These are phyloP conservation scores for Bos indicus DNA, from an alignment of 2,113 vertebrate species.

Conservation along the genomic window DNA sequence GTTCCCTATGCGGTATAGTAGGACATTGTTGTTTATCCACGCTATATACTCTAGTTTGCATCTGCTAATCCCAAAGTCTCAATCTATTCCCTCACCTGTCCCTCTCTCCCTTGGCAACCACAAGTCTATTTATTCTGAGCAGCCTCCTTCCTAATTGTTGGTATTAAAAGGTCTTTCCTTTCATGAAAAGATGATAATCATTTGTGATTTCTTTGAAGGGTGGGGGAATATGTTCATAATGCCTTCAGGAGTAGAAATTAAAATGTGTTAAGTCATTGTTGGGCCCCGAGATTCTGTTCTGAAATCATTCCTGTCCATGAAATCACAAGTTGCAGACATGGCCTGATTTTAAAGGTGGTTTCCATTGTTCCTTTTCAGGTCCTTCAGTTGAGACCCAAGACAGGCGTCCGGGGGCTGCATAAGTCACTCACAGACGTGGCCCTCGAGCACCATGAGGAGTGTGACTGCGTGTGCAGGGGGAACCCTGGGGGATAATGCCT, in stretches of 20 bases:
- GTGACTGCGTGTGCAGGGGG: conserved; percentile 93
- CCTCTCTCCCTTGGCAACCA: background rate
- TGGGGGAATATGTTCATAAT: fast-evolving
- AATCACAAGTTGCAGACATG: background rate
- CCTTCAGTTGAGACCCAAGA: conserved; percentile 92
- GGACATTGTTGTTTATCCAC: background rate
- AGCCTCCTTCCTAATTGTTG: background rate
- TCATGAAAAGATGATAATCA: background rate
- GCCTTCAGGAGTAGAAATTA: background rate
- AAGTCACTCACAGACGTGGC: conserved; percentile 94
- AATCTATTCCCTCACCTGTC: background rate
- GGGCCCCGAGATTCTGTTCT: background rate
- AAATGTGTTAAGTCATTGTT: fast-evolving
- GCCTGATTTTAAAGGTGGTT: conserved; percentile 31
- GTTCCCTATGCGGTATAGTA: background rate
- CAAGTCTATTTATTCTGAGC: background rate
- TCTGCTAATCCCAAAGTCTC: background rate
- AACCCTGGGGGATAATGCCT: conserved; percentile 85
- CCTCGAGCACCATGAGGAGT: conserved; percentile 97
- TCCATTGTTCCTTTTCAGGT: conserved; percentile 82
- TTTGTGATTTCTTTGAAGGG: background rate
- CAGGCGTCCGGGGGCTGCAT: conserved; percentile 87
- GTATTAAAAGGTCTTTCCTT: background rate
- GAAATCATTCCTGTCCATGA: background rate
- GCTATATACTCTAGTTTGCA: background rate